Evolutionary conservation across 2,113 vertebrate species (phyloP).

Genomic region (Phylloscopus trochilus): DNA sequence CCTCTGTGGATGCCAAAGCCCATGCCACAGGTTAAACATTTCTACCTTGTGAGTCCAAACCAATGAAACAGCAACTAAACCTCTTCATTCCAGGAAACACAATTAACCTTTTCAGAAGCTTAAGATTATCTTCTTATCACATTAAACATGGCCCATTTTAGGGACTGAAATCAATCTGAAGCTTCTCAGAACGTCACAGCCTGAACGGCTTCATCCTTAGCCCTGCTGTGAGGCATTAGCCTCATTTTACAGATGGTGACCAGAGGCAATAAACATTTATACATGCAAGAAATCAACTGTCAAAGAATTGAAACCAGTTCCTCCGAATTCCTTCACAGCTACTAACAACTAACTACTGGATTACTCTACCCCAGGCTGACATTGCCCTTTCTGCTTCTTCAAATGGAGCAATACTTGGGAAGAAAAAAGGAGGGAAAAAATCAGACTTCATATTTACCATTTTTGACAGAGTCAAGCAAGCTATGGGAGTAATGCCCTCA

Average conservation of each 20-base stretch:
- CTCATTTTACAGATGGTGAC: conserved; percentile 9
- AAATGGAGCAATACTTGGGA: neutral
- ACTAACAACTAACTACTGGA: neutral
- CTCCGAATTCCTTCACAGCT: neutral
- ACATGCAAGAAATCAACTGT: neutral
- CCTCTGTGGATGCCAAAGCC: neutral
- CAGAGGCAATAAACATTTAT: conserved; percentile 18
- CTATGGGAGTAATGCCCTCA: neutral
- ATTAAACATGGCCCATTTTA: neutral
- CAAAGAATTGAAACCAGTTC: conserved; percentile 36
- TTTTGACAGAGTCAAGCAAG: neutral
- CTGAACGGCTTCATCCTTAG: neutral
- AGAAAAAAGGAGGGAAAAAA: neutral
- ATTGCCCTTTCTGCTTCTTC: neutral
- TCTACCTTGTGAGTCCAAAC: neutral
- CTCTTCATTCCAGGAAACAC: neutral
- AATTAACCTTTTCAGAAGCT: neutral
- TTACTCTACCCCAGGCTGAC: neutral
- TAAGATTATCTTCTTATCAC: neutral
- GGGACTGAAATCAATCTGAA: neutral
- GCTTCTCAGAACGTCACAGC: neutral
- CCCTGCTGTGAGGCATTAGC: neutral
- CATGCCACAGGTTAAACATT: neutral
- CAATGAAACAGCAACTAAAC: neutral
- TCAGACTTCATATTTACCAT: neutral